phyloP scores from a whole-genome alignment of 1,140 invertebrate species.

The Formica exsecta region DNA sequence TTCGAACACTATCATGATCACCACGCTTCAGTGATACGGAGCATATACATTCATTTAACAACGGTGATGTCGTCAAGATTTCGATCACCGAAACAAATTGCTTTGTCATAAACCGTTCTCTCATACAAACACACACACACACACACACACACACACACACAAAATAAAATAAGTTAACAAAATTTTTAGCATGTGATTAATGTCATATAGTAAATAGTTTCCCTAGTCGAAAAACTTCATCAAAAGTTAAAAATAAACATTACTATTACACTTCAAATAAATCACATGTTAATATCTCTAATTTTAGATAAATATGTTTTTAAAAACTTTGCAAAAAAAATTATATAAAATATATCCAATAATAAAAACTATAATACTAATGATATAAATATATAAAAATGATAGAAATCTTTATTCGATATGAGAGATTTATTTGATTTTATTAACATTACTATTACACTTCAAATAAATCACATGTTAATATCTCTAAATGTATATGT shows the following conservation, averaged over 20 bases:
- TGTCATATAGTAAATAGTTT: not conserved
- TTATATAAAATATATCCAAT: not conserved
- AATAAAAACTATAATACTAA: not conserved
- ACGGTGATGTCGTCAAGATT: not conserved
- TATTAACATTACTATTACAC: too few relatives aligned
- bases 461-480: too few relatives aligned
- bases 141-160: too few relatives aligned
- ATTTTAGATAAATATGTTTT: not conserved
- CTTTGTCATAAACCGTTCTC: not conserved
- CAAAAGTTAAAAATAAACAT: not conserved
- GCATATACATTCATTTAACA: not conserved
- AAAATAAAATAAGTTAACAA: not conserved
- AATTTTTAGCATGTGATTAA: not conserved
- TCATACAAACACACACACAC: too few relatives aligned
- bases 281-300: not conserved
- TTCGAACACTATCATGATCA: slow-evolving; percentile 17
- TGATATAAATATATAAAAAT: too few relatives aligned
- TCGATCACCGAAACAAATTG: not conserved
- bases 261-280: not conserved
- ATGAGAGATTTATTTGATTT: not conserved
- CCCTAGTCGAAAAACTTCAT: not conserved
- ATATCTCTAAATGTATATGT: too few relatives aligned
- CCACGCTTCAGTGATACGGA: not conserved
- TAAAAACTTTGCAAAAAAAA: not conserved
- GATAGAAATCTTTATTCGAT: not conserved